Base-by-base conservation (phyloP, 2,888 invertebrate species). In the Silvanus unidentatus region DNA sequence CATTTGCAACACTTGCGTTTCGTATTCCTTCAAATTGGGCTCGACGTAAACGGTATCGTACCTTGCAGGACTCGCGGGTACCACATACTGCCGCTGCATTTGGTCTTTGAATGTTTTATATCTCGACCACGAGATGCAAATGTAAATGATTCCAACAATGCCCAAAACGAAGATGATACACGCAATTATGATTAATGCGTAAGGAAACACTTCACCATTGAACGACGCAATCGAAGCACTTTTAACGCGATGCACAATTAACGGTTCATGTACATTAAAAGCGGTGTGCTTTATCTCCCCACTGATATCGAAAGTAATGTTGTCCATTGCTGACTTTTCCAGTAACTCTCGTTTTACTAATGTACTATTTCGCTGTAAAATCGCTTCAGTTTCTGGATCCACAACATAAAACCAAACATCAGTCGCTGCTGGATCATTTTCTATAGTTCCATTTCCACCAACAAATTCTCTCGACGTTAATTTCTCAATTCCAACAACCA, bases 111-210 rank as follows among this genome's bases (percentile, higher is more conserved):
- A 91, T 40, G 88, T 85, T 68, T 89, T 90, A 69, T 92, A 92
- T 90, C 88, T 88, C 43, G 91, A 89, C 91, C 94, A 95, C 1
- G 93, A 93, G 42, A 93, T 84, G 69, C 94, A 92, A 48, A 95
- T 91, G 65, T 95, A 94, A 41, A 93, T 82, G 39, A 95, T 93
- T 4, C 93, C 95, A 40, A 89, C 86, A 9, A 88, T 78, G 6
- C 91, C 91, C 6, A 93, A 80, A 1, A 95, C 79, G 30, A 94
- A 79, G 48, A 95, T 94, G n/a, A 95, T 81, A 43, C 87, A 85
- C 0, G 91, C 94, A 1, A 96, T 79, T 10, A 90, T 86, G 50
- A 96, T 86, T 16, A 95, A 75, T 1, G 93, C 92, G 54, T 90
- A 91, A 12, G 93, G 94, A 56, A 93, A 86, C 6, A 91, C 86